These are phyloP conservation scores for Tichodroma muraria DNA, from an alignment of 2,113 vertebrate genomes.

Conservation along the genomic window DNA sequence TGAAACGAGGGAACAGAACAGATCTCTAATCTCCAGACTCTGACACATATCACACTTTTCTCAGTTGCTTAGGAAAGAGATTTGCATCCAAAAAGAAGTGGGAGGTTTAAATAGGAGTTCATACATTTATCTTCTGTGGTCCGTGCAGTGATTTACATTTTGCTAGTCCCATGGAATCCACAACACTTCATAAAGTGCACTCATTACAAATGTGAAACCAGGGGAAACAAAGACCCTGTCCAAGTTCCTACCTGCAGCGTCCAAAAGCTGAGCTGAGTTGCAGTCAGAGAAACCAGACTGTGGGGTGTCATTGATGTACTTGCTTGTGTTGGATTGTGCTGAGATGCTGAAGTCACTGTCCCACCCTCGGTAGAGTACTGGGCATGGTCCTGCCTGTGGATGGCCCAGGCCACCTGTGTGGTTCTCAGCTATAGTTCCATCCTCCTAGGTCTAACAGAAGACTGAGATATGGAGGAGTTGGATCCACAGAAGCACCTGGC, in stretches of 20 bases:
- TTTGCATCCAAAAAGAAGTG: constrained; percentile 64
- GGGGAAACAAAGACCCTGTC: neutral
- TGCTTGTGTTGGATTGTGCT: neutral
- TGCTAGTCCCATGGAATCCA: neutral
- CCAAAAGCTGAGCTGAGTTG: neutral
- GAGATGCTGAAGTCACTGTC: neutral
- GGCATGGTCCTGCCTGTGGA: neutral
- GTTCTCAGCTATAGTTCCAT: neutral
- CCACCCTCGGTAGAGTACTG: neutral
- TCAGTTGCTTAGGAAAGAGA: constrained; percentile 65
- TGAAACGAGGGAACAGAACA: constrained; percentile 60
- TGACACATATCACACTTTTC: constrained; percentile 60
- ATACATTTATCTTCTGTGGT: constrained; percentile 10
- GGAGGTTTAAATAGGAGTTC: constrained; percentile 57
- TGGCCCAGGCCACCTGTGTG: neutral
- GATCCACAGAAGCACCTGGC: neutral
- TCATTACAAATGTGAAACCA: neutral
- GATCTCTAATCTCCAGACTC: constrained; percentile 66
- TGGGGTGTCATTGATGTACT: neutral
- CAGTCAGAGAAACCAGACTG: neutral
- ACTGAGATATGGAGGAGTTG: neutral
- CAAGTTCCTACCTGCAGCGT: neutral
- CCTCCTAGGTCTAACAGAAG: neutral
- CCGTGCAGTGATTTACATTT: neutral
- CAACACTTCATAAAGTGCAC: neutral